Percentiles rank a stretch among this genome's conserved stretches.
Conservation (phyloP, 2,797 vertebrate species). For the Lindbergichthys nudifrons region DNA sequence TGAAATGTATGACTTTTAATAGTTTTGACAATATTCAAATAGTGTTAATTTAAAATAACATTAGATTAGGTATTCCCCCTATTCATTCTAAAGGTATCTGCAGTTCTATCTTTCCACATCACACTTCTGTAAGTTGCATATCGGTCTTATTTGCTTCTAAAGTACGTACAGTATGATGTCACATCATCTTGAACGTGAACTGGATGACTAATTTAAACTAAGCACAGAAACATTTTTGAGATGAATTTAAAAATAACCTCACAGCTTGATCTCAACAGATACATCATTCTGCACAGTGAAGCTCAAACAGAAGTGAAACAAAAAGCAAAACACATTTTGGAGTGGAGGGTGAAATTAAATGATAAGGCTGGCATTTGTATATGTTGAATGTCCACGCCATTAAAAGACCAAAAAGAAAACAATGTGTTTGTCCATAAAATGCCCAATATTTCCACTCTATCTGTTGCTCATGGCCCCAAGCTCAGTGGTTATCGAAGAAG, state of each 20-base stretch:
- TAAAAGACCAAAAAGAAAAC: background rate
- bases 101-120: background rate
- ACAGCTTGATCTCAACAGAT: slow-evolving; percentile 6
- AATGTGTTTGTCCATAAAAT: background rate
- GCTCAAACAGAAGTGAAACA: slow-evolving; percentile 10
- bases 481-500: background rate
- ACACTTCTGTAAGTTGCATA: slow-evolving; percentile 1
- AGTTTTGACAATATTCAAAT: no score
- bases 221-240: background rate
- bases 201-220: slow-evolving; percentile 9
- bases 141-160: background rate
- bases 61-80: no score
- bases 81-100: no score
- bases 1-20: no score
- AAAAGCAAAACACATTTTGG: slow-evolving; percentile 6
- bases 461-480: background rate
- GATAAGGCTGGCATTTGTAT: slow-evolving; percentile 3
- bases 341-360: background rate
- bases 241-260: slow-evolving; percentile 6
- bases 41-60: no score
- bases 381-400: background rate
- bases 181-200: background rate
- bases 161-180: background rate
- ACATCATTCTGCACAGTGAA: slow-evolving; percentile 3
- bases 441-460: background rate